Percentiles rank a stretch among this genome's conserved stretches.
Evolutionary conservation across 2,888 invertebrate species (phyloP).

Genomic region (Caenorhabditis sp.): DNA sequence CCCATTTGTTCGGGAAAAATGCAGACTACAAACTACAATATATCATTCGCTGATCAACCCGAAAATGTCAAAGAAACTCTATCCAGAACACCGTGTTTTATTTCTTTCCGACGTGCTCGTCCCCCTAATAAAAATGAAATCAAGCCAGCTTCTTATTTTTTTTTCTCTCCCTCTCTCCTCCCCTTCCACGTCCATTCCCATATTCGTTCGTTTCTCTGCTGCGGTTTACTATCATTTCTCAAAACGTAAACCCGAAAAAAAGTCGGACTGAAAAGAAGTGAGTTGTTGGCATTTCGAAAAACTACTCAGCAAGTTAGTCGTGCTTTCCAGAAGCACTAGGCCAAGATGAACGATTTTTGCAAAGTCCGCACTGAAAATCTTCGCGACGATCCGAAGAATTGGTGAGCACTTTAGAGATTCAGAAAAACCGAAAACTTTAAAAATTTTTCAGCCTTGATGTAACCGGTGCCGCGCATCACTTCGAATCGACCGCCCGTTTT

Average conservation of each 20-base stretch:
- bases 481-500: constrained; percentile 32
- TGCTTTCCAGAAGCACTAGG: constrained; percentile 24
- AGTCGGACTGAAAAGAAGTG: constrained; percentile 30
- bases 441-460: constrained; percentile 18
- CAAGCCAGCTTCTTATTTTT: not conserved
- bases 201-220: not conserved
- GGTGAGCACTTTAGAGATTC: not conserved
- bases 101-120: too few relatives aligned
- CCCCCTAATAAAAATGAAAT: too few relatives aligned
- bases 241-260: constrained; percentile 25
- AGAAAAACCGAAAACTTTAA: too few relatives aligned
- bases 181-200: not conserved
- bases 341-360: constrained; percentile 33
- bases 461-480: constrained; percentile 12
- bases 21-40: too few relatives aligned
- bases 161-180: not conserved
- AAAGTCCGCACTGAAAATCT: constrained; percentile 20
- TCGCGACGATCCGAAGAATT: constrained; percentile 13
- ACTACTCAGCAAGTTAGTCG: not conserved
- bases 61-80: too few relatives aligned
- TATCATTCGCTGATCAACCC: too few relatives aligned
- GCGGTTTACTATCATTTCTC: constrained; percentile 31
- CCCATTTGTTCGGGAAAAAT: too few relatives aligned
- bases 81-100: too few relatives aligned
- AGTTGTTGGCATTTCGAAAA: not conserved